Evolutionary conservation across 2,888 invertebrate genomes (phyloP), one percentile per base, ranked within the genome.

Genomic region (Aelia acuminata): DNA sequence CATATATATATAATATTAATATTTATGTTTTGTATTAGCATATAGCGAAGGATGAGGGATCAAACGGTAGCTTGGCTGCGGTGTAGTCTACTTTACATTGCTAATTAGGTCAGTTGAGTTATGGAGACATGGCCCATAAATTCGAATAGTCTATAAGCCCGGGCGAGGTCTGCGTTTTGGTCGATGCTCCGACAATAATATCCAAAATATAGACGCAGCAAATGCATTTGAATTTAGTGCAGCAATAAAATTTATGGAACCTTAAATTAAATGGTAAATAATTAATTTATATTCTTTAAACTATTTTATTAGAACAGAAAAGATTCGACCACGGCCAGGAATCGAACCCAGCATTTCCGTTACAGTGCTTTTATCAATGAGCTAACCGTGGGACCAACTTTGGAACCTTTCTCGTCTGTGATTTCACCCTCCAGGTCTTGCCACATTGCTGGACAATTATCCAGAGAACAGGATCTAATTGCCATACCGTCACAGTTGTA

Each of bases 1-100:
- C 8, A 7, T 11, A n/a, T 4, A 53, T 57, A 57, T n/a, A 57
- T 57, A 26, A 57, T 57, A 26, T 57, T 57, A 57, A 26, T 13
- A 43, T 26, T 26, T 57, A 57, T 57, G 57, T 0, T 43, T 43
- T 7, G 43, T 10, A 26, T 57, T 57, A 8, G n/a, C 57, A 57
- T 57, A 26, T 3, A 26, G 7, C 10, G 57, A 26, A n/a, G 26
- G 26, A 57, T 26, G 57, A 26, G 57, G 13, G 26, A 57, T 57
- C 57, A 57, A 57, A n/a, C 57, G 57, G 26, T 0, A 26, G 11
- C 5, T 22, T 26, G 57, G 3, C 7, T n/a, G n/a, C n/a, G n/a
- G n/a, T n/a, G n/a, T n/a, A 22, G 49, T n/a, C 57, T 57, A 57
- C 57, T 57, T 57, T 57, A 57, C 57, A 57, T 57, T 57, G 57